These are phyloP conservation scores for Ceyx melanurus DNA, from an alignment of 2,113 vertebrate genomes.

Conservation along the genomic window DNA sequence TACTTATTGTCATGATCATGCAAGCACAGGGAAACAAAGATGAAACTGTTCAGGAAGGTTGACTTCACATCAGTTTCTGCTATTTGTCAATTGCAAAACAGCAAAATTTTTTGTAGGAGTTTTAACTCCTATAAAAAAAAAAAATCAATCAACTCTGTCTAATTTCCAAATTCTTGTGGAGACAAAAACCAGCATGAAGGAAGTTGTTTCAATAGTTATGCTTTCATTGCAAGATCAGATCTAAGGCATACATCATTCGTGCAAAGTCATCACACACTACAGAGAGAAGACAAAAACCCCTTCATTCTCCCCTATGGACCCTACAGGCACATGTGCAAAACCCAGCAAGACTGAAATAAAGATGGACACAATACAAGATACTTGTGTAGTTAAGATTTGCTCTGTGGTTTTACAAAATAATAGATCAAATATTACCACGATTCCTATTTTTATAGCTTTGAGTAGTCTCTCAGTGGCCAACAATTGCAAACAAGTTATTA, in stretches of 20 bases:
- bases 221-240: background rate
- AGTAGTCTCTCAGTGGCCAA: background rate
- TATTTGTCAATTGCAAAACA: background rate
- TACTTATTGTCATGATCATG: background rate
- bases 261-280: conserved; percentile 2
- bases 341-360: conserved; percentile 58
- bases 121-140: background rate
- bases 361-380: conserved; percentile 35
- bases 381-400: background rate
- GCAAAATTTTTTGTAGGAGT: background rate
- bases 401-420: background rate
- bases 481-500: background rate
- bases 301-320: background rate
- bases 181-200: background rate
- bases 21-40: background rate
- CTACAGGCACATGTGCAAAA: conserved; percentile 48
- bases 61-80: background rate
- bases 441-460: background rate
- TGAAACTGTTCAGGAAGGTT: background rate
- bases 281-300: background rate
- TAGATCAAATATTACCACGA: background rate
- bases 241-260: conserved; percentile 18
- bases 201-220: background rate
- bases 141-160: background rate
- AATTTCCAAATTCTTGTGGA: background rate